Conservation (phyloP, 2,797 vertebrate genomes). For the Cryptoprocta ferox region DNA sequence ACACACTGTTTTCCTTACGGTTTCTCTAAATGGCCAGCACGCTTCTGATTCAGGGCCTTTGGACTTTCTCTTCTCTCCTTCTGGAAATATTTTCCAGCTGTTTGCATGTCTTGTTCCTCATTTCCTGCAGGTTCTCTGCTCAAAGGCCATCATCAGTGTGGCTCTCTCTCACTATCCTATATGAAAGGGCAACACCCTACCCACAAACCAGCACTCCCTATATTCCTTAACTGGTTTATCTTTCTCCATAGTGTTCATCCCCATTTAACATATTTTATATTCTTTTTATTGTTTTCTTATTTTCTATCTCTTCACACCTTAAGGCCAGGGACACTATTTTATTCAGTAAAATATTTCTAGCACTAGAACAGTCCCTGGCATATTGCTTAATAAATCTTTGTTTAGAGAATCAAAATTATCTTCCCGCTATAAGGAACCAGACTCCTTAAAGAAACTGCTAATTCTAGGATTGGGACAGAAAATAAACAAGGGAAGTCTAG, state of each 20-base stretch:
- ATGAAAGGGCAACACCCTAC: neutral
- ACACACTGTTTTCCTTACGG: neutral
- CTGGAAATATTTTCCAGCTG: neutral
- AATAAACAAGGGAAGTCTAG: neutral
- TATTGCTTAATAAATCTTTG: constrained; percentile 34
- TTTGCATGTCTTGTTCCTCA: neutral
- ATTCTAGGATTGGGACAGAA: neutral
- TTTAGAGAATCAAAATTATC: constrained; percentile 17
- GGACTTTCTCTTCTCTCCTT: neutral
- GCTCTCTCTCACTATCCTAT: neutral
- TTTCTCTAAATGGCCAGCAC: neutral
- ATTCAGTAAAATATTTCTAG: neutral
- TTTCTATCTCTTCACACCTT: neutral
- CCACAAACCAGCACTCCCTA: neutral
- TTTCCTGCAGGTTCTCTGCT: neutral
- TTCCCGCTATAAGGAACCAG: neutral
- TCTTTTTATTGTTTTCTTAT: neutral
- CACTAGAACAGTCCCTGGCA: neutral
- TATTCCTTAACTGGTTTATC: neutral
- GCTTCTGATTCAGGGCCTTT: neutral
- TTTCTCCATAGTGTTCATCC: neutral
- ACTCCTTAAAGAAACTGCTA: neutral
- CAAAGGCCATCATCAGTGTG: neutral
- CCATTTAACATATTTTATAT: neutral
- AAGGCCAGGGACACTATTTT: neutral